phyloP scores from a whole-genome alignment of 2,888 invertebrate genomes.

The Leptogaster cylindrica region DNA sequence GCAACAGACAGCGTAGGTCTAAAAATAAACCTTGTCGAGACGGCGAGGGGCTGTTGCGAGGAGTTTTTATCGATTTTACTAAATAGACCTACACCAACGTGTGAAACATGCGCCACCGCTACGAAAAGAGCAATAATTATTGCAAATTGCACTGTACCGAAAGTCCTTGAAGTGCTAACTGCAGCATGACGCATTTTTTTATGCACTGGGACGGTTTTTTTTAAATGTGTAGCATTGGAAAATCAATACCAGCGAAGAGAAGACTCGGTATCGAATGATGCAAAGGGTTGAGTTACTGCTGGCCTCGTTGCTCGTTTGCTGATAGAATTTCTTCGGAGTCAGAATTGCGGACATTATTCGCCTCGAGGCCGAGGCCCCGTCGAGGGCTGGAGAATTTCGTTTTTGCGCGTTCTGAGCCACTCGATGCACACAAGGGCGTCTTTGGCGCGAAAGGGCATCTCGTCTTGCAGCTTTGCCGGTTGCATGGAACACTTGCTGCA shows the following conservation, averaged over 20 bases:
- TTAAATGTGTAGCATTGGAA: not conserved
- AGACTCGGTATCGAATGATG: slow-evolving; percentile 21
- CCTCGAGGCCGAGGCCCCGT: not conserved
- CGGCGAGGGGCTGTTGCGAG: not conserved
- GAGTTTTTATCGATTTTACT: slow-evolving; percentile 36
- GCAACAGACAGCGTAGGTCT: slow-evolving; percentile 11
- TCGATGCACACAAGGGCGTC: not conserved
- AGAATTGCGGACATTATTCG: slow-evolving; percentile 18
- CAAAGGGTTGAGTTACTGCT: slow-evolving; percentile 31
- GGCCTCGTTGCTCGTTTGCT: slow-evolving; percentile 20
- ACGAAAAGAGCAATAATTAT: slow-evolving; percentile 38
- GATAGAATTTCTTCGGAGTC: slow-evolving; percentile 36
- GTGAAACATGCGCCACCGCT: slow-evolving; percentile 37
- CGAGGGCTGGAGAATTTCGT: not conserved
- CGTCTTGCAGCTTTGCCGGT: not conserved
- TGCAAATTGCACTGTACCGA: slow-evolving; percentile 30
- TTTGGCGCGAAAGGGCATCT: slow-evolving; percentile 21
- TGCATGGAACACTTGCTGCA: not conserved
- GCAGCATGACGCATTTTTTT: slow-evolving; percentile 36
- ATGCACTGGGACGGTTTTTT: slow-evolving; percentile 13
- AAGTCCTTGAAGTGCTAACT: slow-evolving; percentile 37
- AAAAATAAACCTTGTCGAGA: slow-evolving; percentile 25
- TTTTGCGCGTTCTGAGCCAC: slow-evolving; percentile 5
- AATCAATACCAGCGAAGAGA: slow-evolving; percentile 22
- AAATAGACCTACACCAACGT: slow-evolving; percentile 40